Evolutionary conservation across 2,113 vertebrate species (phyloP).

Genomic region (Odobenus rosmarus): DNA sequence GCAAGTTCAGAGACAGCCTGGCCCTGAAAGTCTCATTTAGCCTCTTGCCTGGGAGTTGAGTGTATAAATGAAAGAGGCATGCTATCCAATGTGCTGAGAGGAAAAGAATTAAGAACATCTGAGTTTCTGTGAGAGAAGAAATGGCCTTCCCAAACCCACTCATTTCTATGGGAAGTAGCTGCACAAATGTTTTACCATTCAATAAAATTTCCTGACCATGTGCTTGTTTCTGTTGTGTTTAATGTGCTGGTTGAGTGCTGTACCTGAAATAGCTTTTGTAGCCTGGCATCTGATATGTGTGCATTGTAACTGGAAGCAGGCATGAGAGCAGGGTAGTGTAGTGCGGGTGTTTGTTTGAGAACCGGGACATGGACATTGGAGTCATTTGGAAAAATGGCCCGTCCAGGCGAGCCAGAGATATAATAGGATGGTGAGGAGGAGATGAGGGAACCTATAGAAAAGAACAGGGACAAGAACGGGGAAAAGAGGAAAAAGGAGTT

Average conservation of each 20-base stretch:
- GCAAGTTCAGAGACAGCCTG: neutral
- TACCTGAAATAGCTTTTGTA: slow-evolving; percentile 1
- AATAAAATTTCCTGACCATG: neutral
- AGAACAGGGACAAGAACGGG: neutral
- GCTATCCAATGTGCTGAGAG: neutral
- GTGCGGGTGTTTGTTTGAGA: neutral
- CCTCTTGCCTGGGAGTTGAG: neutral
- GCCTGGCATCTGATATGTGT: neutral
- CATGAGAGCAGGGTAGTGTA: fast-evolving
- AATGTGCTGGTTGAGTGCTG: neutral
- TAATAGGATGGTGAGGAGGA: neutral
- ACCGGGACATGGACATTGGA: fast-evolving
- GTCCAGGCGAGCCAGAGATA: neutral
- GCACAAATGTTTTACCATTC: slow-evolving; percentile 3
- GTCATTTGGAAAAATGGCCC: neutral
- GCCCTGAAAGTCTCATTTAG: neutral
- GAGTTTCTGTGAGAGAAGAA: slow-evolving; percentile 52
- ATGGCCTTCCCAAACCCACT: neutral
- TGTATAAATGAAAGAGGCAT: neutral
- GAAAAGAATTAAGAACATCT: slow-evolving; percentile 68
- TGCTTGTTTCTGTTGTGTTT: neutral
- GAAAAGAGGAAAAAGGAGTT: neutral
- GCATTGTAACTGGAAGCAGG: neutral
- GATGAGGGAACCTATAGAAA: fast-evolving
- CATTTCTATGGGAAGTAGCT: neutral